These are phyloP conservation scores for Crenuchus spilurus DNA, from an alignment of 2,797 vertebrate species.

Conservation along the genomic window DNA sequence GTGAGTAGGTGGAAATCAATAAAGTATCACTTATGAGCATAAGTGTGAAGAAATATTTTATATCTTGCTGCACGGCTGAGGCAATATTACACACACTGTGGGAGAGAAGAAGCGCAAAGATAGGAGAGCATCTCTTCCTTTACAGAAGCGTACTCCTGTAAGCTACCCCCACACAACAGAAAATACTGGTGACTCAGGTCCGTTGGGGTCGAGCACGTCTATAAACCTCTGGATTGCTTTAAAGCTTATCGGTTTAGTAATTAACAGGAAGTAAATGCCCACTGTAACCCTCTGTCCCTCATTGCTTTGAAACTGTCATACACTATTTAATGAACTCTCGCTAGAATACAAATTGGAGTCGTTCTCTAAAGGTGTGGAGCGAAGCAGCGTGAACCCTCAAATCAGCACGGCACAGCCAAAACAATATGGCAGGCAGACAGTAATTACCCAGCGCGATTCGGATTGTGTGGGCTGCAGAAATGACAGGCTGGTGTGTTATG, in stretches of 20 bases:
- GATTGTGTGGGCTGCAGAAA: slow-evolving; percentile 70
- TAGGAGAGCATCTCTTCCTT: not conserved
- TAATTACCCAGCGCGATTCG: slow-evolving; percentile 70
- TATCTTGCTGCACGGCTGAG: not conserved
- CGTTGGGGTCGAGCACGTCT: not conserved
- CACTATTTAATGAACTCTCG: not conserved
- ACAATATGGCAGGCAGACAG: slow-evolving; percentile 66
- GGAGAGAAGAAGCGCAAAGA: not conserved
- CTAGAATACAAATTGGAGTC: slow-evolving; percentile 24
- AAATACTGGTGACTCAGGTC: not conserved
- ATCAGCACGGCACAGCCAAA: slow-evolving; percentile 67
- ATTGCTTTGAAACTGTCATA: not conserved
- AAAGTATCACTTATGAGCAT: not conserved
- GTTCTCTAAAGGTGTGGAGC: slow-evolving; percentile 2
- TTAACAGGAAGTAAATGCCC: slow-evolving; percentile 9
- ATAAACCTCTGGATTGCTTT: slow-evolving; percentile 9
- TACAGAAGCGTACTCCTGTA: not conserved
- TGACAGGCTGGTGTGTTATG: slow-evolving; percentile 69
- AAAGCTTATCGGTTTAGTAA: slow-evolving; percentile 26
- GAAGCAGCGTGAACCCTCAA: slow-evolving; percentile 49
- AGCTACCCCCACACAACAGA: not conserved
- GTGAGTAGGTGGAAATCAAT: not conserved
- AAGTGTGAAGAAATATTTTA: not conserved
- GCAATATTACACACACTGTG: not conserved
- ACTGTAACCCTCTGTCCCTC: not conserved